Conservation (phyloP, 2,888 invertebrate genomes). For the Oscheius sp. region DNA sequence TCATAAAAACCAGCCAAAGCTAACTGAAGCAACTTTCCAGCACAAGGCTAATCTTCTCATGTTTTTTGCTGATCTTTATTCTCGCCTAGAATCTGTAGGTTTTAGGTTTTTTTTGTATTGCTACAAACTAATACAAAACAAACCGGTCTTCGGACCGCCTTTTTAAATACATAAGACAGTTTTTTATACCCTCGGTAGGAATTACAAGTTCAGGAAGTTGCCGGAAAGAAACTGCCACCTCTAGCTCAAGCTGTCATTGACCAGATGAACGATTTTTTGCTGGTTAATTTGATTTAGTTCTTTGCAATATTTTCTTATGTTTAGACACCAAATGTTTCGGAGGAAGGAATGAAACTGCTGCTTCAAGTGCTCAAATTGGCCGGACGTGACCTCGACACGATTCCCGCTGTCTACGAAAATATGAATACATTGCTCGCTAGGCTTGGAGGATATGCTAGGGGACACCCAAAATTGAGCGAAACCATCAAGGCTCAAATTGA, state of each 20-base stretch:
- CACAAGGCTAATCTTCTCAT: conserved; percentile 29
- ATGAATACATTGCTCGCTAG: conserved; percentile 43
- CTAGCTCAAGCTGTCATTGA: conserved; percentile 12
- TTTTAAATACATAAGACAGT: neutral
- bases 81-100: conserved; percentile 23
- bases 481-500: conserved; percentile 44
- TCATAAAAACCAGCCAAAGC: conserved; percentile 2
- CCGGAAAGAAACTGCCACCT: conserved; percentile 13
- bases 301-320: neutral
- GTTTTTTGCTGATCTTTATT: conserved; percentile 35
- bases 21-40: neutral
- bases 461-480: conserved; percentile 41
- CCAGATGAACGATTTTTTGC: conserved; percentile 18
- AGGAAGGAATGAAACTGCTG: conserved; percentile 24
- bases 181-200: neutral
- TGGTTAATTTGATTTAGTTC: neutral
- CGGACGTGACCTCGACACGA: conserved; percentile 29
- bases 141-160: neutral
- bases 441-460: conserved; percentile 45
- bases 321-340: conserved; percentile 2
- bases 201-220: conserved; percentile 20
- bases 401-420: neutral
- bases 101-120: neutral
- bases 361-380: conserved; percentile 34
- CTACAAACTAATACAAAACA: neutral